phyloP scores from a whole-genome alignment of 2,888 invertebrate species.

The Scotopteryx bipunctaria region DNA sequence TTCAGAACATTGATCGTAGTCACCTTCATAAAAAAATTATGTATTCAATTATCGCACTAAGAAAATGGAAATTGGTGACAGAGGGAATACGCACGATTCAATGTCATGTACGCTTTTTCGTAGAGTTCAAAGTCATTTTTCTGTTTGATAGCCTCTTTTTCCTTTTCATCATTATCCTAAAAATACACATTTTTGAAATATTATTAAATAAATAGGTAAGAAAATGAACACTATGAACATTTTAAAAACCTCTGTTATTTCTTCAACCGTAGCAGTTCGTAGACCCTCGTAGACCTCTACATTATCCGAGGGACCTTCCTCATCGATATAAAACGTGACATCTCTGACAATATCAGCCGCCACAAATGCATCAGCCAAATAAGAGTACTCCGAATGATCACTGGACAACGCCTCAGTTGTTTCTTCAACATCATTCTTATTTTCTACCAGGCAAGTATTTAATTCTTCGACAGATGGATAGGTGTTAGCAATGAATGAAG shows the following conservation, averaged over 20 bases:
- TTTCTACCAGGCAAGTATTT: constrained; percentile 35
- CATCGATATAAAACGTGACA: constrained; percentile 49
- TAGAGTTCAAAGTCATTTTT: constrained; percentile 47
- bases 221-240: no score
- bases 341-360: constrained; percentile 45
- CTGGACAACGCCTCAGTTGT: constrained; percentile 37
- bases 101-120: constrained; percentile 61
- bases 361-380: constrained; percentile 52
- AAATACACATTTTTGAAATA: background rate
- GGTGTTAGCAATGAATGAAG: constrained; percentile 8
- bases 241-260: constrained; percentile 40
- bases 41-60: background rate
- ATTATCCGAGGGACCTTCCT: constrained; percentile 34
- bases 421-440: constrained; percentile 33
- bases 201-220: constrained; percentile 16
- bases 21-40: constrained; percentile 52
- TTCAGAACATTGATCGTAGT: constrained; percentile 70
- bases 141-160: constrained; percentile 33
- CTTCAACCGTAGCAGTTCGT: constrained; percentile 36
- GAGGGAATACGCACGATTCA: constrained; percentile 66
- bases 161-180: constrained; percentile 10
- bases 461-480: constrained; percentile 16
- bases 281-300: constrained; percentile 32
- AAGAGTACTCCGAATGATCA: constrained; percentile 57
- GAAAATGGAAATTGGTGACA: no score